Evolutionary conservation across 2,888 invertebrate genomes (phyloP), one percentile per base, ranked within the genome.

Genomic region (Heteromurus nitidus): DNA sequence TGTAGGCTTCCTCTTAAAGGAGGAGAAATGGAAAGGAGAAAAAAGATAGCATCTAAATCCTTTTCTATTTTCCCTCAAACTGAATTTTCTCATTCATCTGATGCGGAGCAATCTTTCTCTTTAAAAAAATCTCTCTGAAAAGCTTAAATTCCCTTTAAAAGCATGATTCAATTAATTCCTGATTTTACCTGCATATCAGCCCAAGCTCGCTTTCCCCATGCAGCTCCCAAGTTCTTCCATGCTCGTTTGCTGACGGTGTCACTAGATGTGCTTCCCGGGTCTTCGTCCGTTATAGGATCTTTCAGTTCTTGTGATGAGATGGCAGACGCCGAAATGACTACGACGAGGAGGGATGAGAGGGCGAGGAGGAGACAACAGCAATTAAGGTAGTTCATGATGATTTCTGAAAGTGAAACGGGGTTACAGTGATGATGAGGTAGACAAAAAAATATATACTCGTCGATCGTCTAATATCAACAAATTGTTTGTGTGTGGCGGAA

Each of bases 171-270:
- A n/a, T 50, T 50, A 5, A 36, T 69, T 70, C 44, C 24, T 44
- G 9, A 16, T 62, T 64, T 58, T 70, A 84, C 87, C 87, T 91
- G 91, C 82, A 93, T 88, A 87, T 91, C 91, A 86, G 91, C 90
- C 92, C 92, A 92, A 26, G 90, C 92, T 84, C 92, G 89, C 88
- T 93, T 93, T 81, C 93, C 92, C 77, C 89, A 89, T 26, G 88
- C 88, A n/a, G 85, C 86, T 67, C 85, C 84, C 58, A 87, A 65
- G 42, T 88, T 86, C 60, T 87, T 86, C 87, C 87, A 87, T 7
- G 79, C 83, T 77, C 86, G 74, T 74, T 87, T 85, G 69, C 50
- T 79, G 28, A 75, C 5, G 26, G 50, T 73, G 36, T 85, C 84
- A 62, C 80, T 83, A 53, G 26, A 47, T 50, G 73, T 42, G 55